Conservation (phyloP, 1,140 invertebrate species). For the Dryas iulia region DNA sequence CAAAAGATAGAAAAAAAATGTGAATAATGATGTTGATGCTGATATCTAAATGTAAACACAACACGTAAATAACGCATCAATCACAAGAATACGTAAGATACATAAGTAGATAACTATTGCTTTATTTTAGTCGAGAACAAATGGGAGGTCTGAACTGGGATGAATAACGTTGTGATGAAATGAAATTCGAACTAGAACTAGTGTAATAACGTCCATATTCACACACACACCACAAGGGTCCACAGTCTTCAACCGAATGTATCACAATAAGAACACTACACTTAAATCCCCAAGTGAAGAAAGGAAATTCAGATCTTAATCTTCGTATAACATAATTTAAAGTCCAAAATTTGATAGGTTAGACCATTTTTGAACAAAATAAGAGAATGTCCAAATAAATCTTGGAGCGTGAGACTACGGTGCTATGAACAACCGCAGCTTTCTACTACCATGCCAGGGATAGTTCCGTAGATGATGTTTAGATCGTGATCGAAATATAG, state of each 20-base stretch:
- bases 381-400: background rate
- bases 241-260: constrained; percentile 67
- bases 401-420: constrained; percentile 32
- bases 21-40: background rate
- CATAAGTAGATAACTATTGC: constrained; percentile 27
- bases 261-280: constrained; percentile 67
- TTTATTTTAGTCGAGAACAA: constrained; percentile 5
- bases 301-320: constrained; percentile 14
- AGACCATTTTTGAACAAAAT: constrained; percentile 2
- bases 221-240: constrained; percentile 68
- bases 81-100: constrained; percentile 19
- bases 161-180: constrained; percentile 29
- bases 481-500: constrained; percentile 94
- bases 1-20: background rate
- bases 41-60: constrained; percentile 3
- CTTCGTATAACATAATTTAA: background rate
- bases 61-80: constrained; percentile 20
- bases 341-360: background rate
- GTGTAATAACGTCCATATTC: constrained; percentile 49
- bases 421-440: constrained; percentile 93
- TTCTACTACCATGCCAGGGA: constrained; percentile 96
- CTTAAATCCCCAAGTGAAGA: constrained; percentile 41
- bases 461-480: constrained; percentile 92
- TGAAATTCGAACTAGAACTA: constrained; percentile 46
- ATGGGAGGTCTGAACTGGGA: constrained; percentile 8